Percentiles rank a stretch among this genome's conserved stretches.
phyloP scores from a whole-genome alignment of 2,797 vertebrate genomes.

The Xenentodon cancila region DNA sequence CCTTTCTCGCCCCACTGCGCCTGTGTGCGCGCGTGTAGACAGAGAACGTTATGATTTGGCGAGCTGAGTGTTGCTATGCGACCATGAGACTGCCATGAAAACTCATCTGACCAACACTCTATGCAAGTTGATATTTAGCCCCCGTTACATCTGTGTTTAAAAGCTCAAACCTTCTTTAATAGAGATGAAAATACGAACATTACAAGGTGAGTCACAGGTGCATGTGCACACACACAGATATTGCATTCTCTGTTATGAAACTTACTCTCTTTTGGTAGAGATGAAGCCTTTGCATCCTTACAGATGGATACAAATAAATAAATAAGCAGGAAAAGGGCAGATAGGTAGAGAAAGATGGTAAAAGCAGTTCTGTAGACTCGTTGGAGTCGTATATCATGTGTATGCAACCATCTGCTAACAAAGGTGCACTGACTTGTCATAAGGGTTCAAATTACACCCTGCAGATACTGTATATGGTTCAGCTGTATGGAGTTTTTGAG shows the following conservation, averaged over 20 bases:
- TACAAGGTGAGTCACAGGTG: constrained; percentile 20
- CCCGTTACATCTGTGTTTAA: constrained; percentile 35
- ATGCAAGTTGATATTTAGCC: constrained; percentile 41
- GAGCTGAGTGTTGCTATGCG: constrained; percentile 52
- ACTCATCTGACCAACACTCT: constrained; percentile 23
- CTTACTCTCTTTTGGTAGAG: constrained; percentile 18
- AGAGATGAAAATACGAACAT: constrained; percentile 10
- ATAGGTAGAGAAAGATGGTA: constrained; percentile 54
- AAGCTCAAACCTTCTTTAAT: constrained; percentile 22
- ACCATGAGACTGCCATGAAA: constrained; percentile 38
- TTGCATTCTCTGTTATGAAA: constrained; percentile 13
- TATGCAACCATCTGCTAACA: constrained; percentile 46
- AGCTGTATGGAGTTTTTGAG: constrained; percentile 1
- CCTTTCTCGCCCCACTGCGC: constrained; percentile 45
- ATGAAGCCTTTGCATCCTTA: constrained; percentile 52
- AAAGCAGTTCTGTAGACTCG: constrained; percentile 50
- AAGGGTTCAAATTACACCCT: constrained; percentile 45
- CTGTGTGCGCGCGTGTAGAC: constrained; percentile 27
- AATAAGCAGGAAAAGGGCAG: constrained; percentile 59
- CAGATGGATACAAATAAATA: constrained; percentile 58
- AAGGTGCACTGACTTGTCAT: constrained; percentile 43
- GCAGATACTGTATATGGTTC: constrained; percentile 28
- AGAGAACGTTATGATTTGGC: constrained; percentile 33
- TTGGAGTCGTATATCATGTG: constrained; percentile 63
- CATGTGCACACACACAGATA: constrained; percentile 4